phyloP scores from a whole-genome alignment of 2,113 vertebrate genomes.

The Lutjanus erythropterus region DNA sequence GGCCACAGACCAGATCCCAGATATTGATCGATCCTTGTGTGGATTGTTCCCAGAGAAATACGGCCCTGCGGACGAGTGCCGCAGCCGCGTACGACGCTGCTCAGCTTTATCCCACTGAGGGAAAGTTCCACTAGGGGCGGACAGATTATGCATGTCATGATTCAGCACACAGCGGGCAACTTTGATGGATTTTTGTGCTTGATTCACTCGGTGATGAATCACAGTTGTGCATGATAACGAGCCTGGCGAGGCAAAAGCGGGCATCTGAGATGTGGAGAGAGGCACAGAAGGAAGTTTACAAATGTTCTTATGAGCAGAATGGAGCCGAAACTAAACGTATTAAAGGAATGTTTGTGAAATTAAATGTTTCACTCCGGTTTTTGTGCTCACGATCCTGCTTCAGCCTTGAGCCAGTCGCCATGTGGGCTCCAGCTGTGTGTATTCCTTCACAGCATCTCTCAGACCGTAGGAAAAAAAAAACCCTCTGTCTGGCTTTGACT shows the following conservation, averaged over 20 bases:
- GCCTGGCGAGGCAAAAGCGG: slow-evolving; percentile 3
- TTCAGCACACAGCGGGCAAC: slow-evolving; percentile 10
- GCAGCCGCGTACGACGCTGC: not conserved
- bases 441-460: slow-evolving; percentile 32
- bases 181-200: slow-evolving; percentile 18
- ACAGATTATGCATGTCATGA: slow-evolving; percentile 5
- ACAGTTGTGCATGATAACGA: slow-evolving; percentile 1
- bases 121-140: not conserved
- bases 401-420: slow-evolving; percentile 28
- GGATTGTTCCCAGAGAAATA: slow-evolving; percentile 39
- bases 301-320: slow-evolving; percentile 4
- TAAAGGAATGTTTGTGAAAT: not conserved
- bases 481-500: slow-evolving; percentile 34
- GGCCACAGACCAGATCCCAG: slow-evolving; percentile 48
- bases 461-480: slow-evolving; percentile 20
- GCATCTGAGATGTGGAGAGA: not conserved
- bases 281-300: not conserved
- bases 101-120: not conserved
- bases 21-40: slow-evolving; percentile 46
- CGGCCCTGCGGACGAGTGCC: not conserved
- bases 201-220: slow-evolving; percentile 39
- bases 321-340: not conserved
- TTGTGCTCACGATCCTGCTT: not conserved
- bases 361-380: not conserved
- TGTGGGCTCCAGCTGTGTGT: slow-evolving; percentile 70